A percentile compares a stretch with the other conserved stretches of the same genome.
Conservation (phyloP, 2,888 invertebrate species). For the Protonemura montana region DNA sequence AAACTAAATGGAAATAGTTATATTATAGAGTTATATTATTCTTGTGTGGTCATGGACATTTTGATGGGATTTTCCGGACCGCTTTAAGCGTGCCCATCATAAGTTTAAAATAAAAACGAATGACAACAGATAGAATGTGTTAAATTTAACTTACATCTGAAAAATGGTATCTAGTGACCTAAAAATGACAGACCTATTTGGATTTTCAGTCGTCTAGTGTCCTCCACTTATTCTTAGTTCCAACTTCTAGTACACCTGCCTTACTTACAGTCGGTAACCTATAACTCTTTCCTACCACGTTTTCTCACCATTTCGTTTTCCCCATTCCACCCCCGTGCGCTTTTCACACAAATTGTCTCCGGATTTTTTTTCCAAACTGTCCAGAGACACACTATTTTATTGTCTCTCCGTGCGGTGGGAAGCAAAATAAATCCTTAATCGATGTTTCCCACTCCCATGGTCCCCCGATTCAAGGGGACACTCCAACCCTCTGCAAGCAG, state of each 20-base stretch:
- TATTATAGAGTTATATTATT: too few species aligned
- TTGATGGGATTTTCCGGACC: too few species aligned
- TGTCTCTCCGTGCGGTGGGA: neutral
- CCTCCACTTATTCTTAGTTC: too few species aligned
- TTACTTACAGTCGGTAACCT: neutral
- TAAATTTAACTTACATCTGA: too few species aligned
- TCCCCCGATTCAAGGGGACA: neutral
- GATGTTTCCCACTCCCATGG: neutral
- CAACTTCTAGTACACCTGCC: neutral
- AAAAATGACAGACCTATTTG: too few species aligned
- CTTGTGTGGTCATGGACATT: too few species aligned
- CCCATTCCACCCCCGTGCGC: neutral
- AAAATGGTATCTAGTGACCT: too few species aligned
- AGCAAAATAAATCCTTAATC: conserved; percentile 7
- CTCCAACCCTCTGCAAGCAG: neutral
- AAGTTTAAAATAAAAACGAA: too few species aligned
- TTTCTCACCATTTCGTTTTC: neutral
- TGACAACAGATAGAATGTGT: too few species aligned
- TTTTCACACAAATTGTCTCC: neutral
- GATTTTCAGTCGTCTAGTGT: too few species aligned
- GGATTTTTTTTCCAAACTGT: neutral
- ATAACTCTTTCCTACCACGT: neutral
- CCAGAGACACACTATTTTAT: neutral
- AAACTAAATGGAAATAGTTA: too few species aligned
- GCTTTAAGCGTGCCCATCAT: too few species aligned